Evolutionary conservation across 1,140 invertebrate genomes (phyloP).

Genomic region (Apis laboriosa): DNA sequence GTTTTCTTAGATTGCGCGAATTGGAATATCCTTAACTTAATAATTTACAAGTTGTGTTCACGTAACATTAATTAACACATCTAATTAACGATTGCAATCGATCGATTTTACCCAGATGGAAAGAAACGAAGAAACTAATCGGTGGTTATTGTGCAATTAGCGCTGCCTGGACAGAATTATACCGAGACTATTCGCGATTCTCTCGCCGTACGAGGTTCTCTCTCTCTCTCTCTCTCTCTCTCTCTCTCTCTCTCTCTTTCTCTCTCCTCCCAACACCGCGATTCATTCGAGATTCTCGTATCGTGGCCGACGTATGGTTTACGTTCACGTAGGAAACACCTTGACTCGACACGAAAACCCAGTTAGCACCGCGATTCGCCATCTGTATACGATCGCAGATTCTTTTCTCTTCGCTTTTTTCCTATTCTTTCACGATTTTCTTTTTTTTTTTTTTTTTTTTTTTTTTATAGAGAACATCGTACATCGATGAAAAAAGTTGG

Average conservation of each 20-base stretch:
- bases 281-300: slow-evolving; percentile 27
- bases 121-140: not conserved
- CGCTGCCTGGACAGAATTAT: not conserved
- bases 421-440: no score
- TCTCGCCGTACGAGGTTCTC: not conserved
- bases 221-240: no score
- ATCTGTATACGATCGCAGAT: not conserved
- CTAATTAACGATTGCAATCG: not conserved
- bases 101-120: not conserved
- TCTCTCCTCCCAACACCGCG: not conserved
- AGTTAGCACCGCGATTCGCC: slow-evolving; percentile 6
- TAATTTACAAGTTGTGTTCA: not conserved
- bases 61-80: no score
- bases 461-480: no score
- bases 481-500: no score
- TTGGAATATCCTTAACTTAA: no score
- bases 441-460: no score
- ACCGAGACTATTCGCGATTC: slow-evolving; percentile 23
- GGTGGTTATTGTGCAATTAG: slow-evolving; percentile 1
- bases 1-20: no score
- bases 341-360: slow-evolving; percentile 38
- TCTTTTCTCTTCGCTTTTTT: no score
- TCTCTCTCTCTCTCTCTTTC: no score
- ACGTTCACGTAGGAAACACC: slow-evolving; percentile 40
- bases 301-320: slow-evolving; percentile 24